A percentile compares a stretch with the other conserved stretches of the same genome.
Evolutionary conservation across 2,113 vertebrate genomes (phyloP).

Genomic region (Cavia porcellus): DNA sequence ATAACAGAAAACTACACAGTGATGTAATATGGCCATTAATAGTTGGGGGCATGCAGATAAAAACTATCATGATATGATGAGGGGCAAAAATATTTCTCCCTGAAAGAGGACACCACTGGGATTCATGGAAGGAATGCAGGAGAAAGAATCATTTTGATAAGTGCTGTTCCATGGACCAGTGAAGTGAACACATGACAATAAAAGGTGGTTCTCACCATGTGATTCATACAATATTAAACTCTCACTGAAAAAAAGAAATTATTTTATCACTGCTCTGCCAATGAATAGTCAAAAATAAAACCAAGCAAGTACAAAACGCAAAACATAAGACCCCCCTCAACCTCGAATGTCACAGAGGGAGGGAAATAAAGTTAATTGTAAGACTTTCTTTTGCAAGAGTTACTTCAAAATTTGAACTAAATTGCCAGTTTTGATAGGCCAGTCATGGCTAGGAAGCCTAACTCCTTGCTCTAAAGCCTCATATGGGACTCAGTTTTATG

Average conservation of each 20-base stretch:
- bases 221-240: not conserved
- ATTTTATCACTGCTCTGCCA: constrained; percentile 26
- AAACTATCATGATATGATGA: not conserved
- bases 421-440: not conserved
- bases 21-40: not conserved
- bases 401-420: constrained; percentile 5
- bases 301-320: not conserved
- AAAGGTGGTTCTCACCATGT: not conserved
- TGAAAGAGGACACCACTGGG: not conserved
- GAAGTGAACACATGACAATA: not conserved
- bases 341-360: not conserved
- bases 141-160: not conserved
- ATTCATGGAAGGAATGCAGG: not conserved
- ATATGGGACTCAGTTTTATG: constrained; percentile 3
- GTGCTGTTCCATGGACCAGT: not conserved
- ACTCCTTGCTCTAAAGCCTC: not conserved
- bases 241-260: not conserved
- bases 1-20: not conserved
- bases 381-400: not conserved
- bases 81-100: not conserved
- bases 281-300: constrained; percentile 58
- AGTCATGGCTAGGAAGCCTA: not conserved
- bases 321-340: not conserved
- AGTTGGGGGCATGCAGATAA: not conserved
- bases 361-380: constrained; percentile 26